phyloP scores from a whole-genome alignment of 2,797 vertebrate genomes.

The Podarcis lilfordi region DNA sequence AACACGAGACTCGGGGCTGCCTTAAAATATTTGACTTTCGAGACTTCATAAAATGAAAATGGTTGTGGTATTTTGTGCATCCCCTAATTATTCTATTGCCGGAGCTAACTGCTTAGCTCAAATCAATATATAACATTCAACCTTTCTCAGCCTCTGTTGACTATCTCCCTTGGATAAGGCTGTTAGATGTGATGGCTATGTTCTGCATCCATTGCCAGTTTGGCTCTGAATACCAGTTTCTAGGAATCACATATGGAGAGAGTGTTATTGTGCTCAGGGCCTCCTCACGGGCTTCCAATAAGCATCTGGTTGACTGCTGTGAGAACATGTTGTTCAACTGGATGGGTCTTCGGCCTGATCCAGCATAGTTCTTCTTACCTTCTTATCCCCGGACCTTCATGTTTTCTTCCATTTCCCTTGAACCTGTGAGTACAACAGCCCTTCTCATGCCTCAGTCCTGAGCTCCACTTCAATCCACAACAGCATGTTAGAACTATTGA shows the following conservation, averaged over 20 bases:
- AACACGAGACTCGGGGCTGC: conserved; percentile 3
- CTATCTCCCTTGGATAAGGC: neutral
- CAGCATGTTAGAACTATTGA: neutral
- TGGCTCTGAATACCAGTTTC: too few relatives aligned
- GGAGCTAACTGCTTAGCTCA: neutral
- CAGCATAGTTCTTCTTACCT: too few relatives aligned
- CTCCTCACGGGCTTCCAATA: too few relatives aligned
- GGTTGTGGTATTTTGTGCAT: neutral
- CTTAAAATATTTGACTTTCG: neutral
- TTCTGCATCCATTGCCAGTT: too few relatives aligned
- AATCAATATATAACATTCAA: neutral
- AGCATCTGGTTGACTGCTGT: too few relatives aligned
- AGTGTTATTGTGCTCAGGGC: too few relatives aligned
- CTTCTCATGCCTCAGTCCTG: too few relatives aligned
- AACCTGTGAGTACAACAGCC: neutral
- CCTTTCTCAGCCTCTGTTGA: neutral
- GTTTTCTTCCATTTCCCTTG: neutral
- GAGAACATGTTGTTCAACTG: too few relatives aligned
- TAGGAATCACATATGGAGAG: too few relatives aligned
- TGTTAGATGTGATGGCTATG: too few relatives aligned
- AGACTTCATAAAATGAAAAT: conserved; percentile 1
- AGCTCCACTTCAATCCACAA: neutral
- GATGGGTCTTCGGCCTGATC: too few relatives aligned
- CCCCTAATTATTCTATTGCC: neutral
- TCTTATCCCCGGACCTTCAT: too few relatives aligned